Evolutionary conservation across 2,888 invertebrate species (phyloP).

Genomic region (Polydrusus tereticollis): DNA sequence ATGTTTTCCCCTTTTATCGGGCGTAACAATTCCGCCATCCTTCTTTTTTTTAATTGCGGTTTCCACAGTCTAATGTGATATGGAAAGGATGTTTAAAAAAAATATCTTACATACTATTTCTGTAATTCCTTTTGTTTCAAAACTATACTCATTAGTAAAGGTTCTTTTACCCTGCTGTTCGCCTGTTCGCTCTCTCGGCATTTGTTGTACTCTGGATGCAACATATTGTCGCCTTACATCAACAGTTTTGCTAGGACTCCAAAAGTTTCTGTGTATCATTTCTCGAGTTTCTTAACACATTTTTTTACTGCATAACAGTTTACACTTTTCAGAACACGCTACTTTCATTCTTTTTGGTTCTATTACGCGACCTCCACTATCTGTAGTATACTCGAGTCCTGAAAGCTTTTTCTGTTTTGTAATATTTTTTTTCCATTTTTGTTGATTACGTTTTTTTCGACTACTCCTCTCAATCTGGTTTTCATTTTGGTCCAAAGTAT

Average conservation of each 20-base stretch:
- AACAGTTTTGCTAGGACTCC: conserved; percentile 13
- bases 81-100: too few relatives aligned
- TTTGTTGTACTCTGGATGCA: conserved; percentile 23
- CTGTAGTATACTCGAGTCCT: too few relatives aligned
- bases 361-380: conserved; percentile 16
- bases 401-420: too few relatives aligned
- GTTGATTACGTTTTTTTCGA: not conserved
- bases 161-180: conserved; percentile 20
- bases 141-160: conserved; percentile 26
- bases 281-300: conserved; percentile 3
- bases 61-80: too few relatives aligned
- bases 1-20: conserved; percentile 45
- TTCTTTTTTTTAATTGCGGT: too few relatives aligned
- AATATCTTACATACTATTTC: too few relatives aligned
- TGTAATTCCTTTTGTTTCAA: conserved; percentile 32
- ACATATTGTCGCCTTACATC: too few relatives aligned
- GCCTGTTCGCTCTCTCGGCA: conserved; percentile 14
- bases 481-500: not conserved
- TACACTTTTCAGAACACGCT: conserved; percentile 4
- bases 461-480: not conserved
- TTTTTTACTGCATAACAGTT: conserved; percentile 15
- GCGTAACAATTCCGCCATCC: too few relatives aligned
- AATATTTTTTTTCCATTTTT: too few relatives aligned
- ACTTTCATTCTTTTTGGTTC: too few relatives aligned
- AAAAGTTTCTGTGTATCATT: conserved; percentile 27